Evolutionary conservation across 2,113 vertebrate species (phyloP).

Genomic region (human): GRCh38 chr15:77289001-77289500

Average conservation of each 20-base stretch:
- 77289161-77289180: not conserved
- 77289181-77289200: not conserved
- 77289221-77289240: not conserved
- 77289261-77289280: not conserved
- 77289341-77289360: not conserved
- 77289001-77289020: not conserved
- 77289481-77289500: conserved; percentile 33
- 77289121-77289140: not conserved
- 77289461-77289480: not conserved
- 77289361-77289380: not conserved
- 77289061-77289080: not conserved
- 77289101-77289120: not conserved
- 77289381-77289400: not conserved
- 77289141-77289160: not conserved
- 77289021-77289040: not conserved
- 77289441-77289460: not conserved
- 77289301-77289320: not conserved
- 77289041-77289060: not conserved
- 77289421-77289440: not conserved
- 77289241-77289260: not conserved
- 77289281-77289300: conserved; percentile 11
- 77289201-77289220: not conserved
- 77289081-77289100: not conserved
- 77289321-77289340: not conserved
- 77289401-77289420: not conserved